A percentile compares a stretch with the other conserved stretches of the same genome.
phyloP scores from a whole-genome alignment of 2,797 vertebrate species.

The Anguilla marmorata region DNA sequence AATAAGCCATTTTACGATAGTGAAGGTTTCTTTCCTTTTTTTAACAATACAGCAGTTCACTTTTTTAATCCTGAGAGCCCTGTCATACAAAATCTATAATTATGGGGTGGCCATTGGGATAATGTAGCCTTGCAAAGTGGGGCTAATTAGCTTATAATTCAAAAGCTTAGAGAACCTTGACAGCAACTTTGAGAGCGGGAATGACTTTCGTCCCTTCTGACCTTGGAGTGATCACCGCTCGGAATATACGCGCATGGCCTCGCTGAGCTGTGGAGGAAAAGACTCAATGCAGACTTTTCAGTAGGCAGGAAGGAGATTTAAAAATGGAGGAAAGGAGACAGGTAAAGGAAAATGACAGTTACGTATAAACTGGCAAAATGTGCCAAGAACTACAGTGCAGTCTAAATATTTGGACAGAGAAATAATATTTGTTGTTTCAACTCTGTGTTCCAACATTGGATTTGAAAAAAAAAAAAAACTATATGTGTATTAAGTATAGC shows the following conservation, averaged over 20 bases:
- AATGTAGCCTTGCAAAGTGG: not conserved
- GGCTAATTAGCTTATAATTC: conserved; percentile 3
- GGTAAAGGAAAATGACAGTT: not conserved
- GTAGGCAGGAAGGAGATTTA: not conserved
- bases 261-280: not conserved
- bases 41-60: not conserved
- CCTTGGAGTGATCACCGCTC: not conserved
- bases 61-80: conserved; percentile 5
- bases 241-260: not conserved
- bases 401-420: not conserved
- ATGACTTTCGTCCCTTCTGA: not conserved
- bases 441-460: not conserved
- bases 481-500: not conserved
- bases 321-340: not conserved
- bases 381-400: not conserved
- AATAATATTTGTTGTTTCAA: not conserved
- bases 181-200: conserved; percentile 5
- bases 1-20: not conserved
- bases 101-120: conserved; percentile 1
- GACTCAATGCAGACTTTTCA: not conserved
- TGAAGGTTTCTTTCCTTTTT: not conserved
- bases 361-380: not conserved
- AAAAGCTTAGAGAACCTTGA: not conserved
- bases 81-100: not conserved
- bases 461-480: not conserved